Conservation (phyloP, 2,888 invertebrate genomes). For the Ochropacha duplaris region DNA sequence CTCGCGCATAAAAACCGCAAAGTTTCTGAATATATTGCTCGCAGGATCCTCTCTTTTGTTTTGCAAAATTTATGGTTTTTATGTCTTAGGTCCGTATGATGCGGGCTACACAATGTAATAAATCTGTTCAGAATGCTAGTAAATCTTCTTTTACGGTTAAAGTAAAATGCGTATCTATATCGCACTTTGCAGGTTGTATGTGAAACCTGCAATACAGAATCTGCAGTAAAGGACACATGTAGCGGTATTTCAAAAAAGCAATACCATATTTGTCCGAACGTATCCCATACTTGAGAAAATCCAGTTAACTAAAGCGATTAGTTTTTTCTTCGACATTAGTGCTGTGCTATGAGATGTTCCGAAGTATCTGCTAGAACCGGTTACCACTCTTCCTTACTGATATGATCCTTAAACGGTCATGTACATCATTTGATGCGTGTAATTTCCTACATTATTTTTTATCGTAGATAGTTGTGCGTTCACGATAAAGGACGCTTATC, state of each 20-base stretch:
- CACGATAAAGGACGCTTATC: neutral
- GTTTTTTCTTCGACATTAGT: slow-evolving; percentile 56
- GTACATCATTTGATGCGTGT: slow-evolving; percentile 55
- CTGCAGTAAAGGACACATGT: slow-evolving; percentile 21
- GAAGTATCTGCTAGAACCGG: slow-evolving; percentile 51
- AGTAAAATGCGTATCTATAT: slow-evolving; percentile 26
- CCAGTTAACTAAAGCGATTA: slow-evolving; percentile 57
- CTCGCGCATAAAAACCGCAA: slow-evolving; percentile 59
- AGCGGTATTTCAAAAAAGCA: slow-evolving; percentile 46
- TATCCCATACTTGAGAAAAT: slow-evolving; percentile 41
- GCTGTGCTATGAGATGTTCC: slow-evolving; percentile 31
- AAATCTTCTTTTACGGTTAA: slow-evolving; percentile 37
- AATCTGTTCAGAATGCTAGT: slow-evolving; percentile 35
- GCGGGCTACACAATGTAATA: slow-evolving; percentile 51
- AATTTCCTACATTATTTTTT: slow-evolving; percentile 62
- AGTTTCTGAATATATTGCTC: slow-evolving; percentile 56
- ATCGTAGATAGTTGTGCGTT: slow-evolving; percentile 42
- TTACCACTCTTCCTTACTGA: slow-evolving; percentile 57
- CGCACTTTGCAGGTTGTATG: slow-evolving; percentile 7
- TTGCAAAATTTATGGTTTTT: slow-evolving; percentile 53
- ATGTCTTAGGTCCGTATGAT: slow-evolving; percentile 39
- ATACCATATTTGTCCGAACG: slow-evolving; percentile 45
- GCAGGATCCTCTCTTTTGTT: slow-evolving; percentile 56
- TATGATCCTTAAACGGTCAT: slow-evolving; percentile 64
- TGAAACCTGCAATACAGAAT: neutral